Conservation (phyloP, 30 jellyfish, hydroid and myxozoan species). For the Euphysa ruthae region DNA sequence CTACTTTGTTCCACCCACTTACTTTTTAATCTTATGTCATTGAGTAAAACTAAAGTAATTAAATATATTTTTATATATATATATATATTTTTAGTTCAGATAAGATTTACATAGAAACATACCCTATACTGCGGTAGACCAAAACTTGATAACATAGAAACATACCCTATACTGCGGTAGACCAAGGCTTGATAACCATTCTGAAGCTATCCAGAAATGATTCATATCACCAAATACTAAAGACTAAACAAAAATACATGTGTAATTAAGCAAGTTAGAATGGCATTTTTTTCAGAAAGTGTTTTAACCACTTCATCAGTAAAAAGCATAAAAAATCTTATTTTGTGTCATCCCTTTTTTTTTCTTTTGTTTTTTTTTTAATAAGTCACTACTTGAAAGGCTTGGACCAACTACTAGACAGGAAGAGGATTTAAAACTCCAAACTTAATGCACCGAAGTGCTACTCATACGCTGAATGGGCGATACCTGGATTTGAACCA, state of each 20-base stretch:
- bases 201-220: slow-evolving; percentile 87
- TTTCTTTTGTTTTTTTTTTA: neutral
- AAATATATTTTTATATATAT: no score
- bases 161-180: slow-evolving; percentile 79
- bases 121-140: neutral
- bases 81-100: no score
- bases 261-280: neutral
- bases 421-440: no score
- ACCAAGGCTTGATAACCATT: slow-evolving; percentile 84
- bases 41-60: no score
- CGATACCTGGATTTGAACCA: no score
- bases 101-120: neutral
- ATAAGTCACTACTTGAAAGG: neutral
- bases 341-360: neutral
- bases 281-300: neutral
- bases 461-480: no score
- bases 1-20: no score
- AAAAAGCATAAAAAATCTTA: no score
- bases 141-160: no score
- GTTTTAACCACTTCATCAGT: neutral
- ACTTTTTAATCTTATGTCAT: no score
- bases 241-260: slow-evolving; percentile 62
- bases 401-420: no score
- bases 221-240: slow-evolving; percentile 86
- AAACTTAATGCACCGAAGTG: no score